Base-by-base conservation (phyloP, 2,888 invertebrate genomes). In the Melanargia galathea region DNA sequence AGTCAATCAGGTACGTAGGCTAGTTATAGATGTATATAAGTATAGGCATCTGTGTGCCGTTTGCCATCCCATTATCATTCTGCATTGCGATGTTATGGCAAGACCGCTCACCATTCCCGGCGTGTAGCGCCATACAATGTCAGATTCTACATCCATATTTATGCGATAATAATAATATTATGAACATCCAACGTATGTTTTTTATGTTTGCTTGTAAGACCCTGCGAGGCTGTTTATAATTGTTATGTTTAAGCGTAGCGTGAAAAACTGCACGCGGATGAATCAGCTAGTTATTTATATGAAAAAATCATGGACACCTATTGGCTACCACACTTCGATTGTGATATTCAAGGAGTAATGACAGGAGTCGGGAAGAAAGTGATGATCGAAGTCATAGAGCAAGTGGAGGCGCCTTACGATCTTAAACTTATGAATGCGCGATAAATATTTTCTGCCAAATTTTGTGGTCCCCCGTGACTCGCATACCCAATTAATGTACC, bases 81-180 rank as follows among this genome's bases (percentile, higher is more conserved):
- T 63, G 57, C 65, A 62, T 63, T 57, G 52, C 60, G 57, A 45
- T 49, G 60, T 67, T 67, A 67, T 65, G 67, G 67, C 62, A 67
- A 67, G 67, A 67, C 65, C 64, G 58, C 65, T 65, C 58, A 24
- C 64, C 65, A 63, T 65, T 67, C 58, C 45, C 30, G 63, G 65
- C 60, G 54, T 55, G 60, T 62, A 67, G 65, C 67, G 62, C 65
- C 65, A 54, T 65, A 54, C 67, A 49, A 60, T 65, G 63, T 65
- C 60, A 60, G 67, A 58, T 63, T 65, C 63, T 57, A 67, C 65
- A 55, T 65, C 54, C 65, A 65, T 67, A 65, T 65, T 54, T 60
- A 57, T 65, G 30, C 38, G 56, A 13, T 30, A 45, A 56, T 56
- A 45, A 56, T 56, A 56, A 56, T 57, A 43, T 56, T 56, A 43